phyloP scores from a whole-genome alignment of 2,888 invertebrate genomes.

The Ectobius pallidus region DNA sequence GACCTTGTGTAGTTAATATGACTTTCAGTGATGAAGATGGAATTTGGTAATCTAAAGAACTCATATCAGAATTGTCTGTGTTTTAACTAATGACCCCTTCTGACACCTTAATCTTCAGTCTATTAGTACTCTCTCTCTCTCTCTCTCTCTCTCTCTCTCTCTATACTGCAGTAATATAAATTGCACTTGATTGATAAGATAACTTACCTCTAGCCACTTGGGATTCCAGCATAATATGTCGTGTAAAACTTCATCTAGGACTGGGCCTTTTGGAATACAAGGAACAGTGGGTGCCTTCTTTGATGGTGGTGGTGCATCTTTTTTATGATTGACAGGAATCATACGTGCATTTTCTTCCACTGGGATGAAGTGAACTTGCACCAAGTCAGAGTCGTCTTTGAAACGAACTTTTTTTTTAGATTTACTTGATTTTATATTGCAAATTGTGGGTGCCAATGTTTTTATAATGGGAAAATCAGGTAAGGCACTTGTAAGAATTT shows the following conservation, averaged over 20 bases:
- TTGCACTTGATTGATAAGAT: too few species aligned
- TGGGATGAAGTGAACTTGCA: not conserved
- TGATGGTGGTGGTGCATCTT: conserved; percentile 49
- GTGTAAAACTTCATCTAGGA: conserved; percentile 58
- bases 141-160: too few species aligned
- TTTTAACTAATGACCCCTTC: too few species aligned
- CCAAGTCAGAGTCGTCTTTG: not conserved
- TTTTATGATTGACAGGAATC: conserved; percentile 40
- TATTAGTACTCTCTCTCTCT: too few species aligned
- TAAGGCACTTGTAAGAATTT: not conserved
- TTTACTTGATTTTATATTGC: not conserved
- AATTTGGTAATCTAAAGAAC: too few species aligned
- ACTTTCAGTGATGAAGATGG: too few species aligned
- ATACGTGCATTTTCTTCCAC: not conserved
- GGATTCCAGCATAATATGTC: conserved; percentile 70
- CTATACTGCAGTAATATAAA: too few species aligned
- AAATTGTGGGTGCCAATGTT: not conserved
- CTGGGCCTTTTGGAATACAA: not conserved
- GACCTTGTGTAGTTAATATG: too few species aligned
- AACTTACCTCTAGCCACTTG: conserved; percentile 62
- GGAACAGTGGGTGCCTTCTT: conserved; percentile 5
- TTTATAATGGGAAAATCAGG: not conserved
- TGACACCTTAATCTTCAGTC: too few species aligned
- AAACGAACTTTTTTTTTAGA: not conserved
- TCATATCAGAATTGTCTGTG: too few species aligned